Base-by-base conservation (phyloP, 92 coral and sea anemone genomes). In the Siderastrea radians region DNA sequence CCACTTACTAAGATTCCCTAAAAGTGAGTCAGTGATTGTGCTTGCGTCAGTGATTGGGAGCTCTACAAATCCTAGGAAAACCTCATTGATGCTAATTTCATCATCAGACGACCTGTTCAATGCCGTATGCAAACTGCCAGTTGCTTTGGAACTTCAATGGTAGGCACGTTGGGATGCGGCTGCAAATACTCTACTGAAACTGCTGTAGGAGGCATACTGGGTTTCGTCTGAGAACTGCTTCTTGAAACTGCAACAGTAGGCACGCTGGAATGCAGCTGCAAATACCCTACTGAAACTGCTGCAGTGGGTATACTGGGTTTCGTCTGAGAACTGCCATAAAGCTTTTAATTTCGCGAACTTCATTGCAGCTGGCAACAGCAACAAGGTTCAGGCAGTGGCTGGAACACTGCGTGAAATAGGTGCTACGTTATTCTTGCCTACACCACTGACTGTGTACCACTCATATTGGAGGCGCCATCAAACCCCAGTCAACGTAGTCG, bases 311-410 rank as follows among this genome's bases (percentile, higher is more conserved):
- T n/a, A n/a, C n/a, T n/a, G n/a, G n/a, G n/a, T n/a, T n/a, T n/a
- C n/a, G n/a, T n/a, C n/a, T n/a, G n/a, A n/a, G n/a, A n/a, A 68
- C 10, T 13, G 52, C 46, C 86, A 66, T 81, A 45, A 88, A 88
- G 9, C 74, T 81, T 43, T 68, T 90, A 50, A 85, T 90, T 80
- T 85, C 90, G n/a, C 66, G 93, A 38, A 90, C 87, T 52, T 80
- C 17, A 50, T 74, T 86, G 51, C 93, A 90, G 84, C 93, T 86
- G 60, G 87, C 79, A 58, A 90, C 93, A 54, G 86, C 75, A 55
- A 80, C 93, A 17, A 79, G 93, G 82, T 85, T 90, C 38, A 90
- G 90, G 63, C 93, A 90, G 84, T 80, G 84, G 51, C 93, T 90
- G 13, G 67, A 54, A 52, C 82, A 75, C 82, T 87, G 94, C 6